Percentiles rank a stretch among this genome's conserved stretches.
Evolutionary conservation across 2,797 vertebrate genomes (phyloP).

Genomic region (Neosilurus mollespiculum): DNA sequence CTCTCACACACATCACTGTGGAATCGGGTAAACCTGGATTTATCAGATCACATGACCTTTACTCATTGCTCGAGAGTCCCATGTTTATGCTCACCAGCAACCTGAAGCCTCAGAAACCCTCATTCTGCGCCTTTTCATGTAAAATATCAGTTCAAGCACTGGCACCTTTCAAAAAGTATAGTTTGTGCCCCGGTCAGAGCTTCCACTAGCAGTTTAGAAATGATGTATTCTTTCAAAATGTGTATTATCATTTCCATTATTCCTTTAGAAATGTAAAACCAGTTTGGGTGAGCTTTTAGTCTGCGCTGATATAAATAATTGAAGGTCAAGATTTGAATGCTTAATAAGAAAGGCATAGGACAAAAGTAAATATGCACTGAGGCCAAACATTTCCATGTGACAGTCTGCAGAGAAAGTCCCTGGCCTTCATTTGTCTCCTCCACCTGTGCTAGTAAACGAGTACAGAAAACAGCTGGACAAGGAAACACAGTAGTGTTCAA

Average conservation of each 20-base stretch:
- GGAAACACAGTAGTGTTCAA: background rate
- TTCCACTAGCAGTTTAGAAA: too few relatives aligned
- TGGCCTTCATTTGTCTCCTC: slow-evolving; percentile 24
- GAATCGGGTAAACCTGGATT: too few relatives aligned
- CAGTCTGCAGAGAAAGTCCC: slow-evolving; percentile 29
- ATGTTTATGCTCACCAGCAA: too few relatives aligned
- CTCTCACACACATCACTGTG: too few relatives aligned
- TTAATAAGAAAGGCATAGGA: slow-evolving; percentile 16
- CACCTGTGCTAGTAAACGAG: slow-evolving; percentile 14
- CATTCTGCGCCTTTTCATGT: too few relatives aligned
- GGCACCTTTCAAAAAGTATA: too few relatives aligned
- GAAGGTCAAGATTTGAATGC: background rate
- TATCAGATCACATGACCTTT: too few relatives aligned
- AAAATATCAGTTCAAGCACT: too few relatives aligned
- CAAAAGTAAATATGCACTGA: background rate
- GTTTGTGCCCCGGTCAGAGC: too few relatives aligned
- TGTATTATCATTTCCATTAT: background rate
- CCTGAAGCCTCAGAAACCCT: too few relatives aligned
- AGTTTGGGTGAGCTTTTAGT: background rate
- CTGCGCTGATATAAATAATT: background rate
- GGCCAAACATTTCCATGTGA: slow-evolving; percentile 20
- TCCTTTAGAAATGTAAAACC: slow-evolving; percentile 9
- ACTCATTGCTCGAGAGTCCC: too few relatives aligned
- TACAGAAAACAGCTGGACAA: slow-evolving; percentile 36
- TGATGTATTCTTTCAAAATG: background rate